Evolutionary conservation across 2,888 invertebrate genomes (phyloP).

Genomic region (Phaedon cochleariae): DNA sequence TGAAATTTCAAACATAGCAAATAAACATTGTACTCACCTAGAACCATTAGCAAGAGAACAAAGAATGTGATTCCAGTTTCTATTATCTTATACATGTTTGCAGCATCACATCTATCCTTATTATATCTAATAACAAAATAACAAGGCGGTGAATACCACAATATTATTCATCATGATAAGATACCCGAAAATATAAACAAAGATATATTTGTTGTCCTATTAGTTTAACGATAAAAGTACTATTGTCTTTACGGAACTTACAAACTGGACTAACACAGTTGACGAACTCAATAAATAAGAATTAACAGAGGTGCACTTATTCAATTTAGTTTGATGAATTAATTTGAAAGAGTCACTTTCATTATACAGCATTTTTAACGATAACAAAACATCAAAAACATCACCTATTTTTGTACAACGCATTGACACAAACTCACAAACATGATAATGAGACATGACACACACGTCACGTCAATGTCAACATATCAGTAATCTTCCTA

Average conservation of each 20-base stretch:
- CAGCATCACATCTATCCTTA: conserved; percentile 7
- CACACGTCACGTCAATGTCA: too few relatives aligned
- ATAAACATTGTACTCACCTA: conserved; percentile 25
- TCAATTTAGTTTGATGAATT: conserved; percentile 56
- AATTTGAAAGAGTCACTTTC: conserved; percentile 49
- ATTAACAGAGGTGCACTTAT: conserved; percentile 53
- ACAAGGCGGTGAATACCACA: conserved; percentile 7
- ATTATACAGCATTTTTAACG: conserved; percentile 26
- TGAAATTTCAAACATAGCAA: too few relatives aligned
- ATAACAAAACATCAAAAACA: not conserved
- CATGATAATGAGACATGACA: too few relatives aligned
- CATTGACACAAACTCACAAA: too few relatives aligned
- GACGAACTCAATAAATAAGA: conserved; percentile 51
- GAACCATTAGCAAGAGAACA: conserved; percentile 21
- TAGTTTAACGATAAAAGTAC: not conserved
- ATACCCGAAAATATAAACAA: conserved; percentile 32
- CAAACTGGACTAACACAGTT: conserved; percentile 12
- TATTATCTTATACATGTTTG: conserved; percentile 39
- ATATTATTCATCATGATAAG: conserved; percentile 40
- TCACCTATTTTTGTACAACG: too few relatives aligned
- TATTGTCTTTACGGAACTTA: conserved; percentile 5
- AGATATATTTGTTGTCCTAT: conserved; percentile 13
- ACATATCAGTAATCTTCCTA: too few relatives aligned
- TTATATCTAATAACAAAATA: conserved; percentile 16
- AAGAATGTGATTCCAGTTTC: conserved; percentile 21